Evolutionary conservation across 1,140 invertebrate genomes (phyloP).

Genomic region (Venustaconcha ellipsiformis): DNA sequence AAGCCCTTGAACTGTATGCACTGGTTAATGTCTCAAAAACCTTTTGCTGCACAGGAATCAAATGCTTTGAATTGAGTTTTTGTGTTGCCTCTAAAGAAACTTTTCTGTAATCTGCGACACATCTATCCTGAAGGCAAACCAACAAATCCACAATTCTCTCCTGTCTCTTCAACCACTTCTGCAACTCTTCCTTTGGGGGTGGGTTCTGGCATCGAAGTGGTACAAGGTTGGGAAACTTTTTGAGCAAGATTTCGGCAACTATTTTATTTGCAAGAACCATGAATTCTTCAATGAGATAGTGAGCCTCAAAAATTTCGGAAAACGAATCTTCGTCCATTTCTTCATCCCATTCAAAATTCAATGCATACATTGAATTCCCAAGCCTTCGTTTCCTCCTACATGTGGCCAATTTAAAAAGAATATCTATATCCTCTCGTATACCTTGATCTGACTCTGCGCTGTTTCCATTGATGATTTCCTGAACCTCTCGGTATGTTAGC

Average conservation of each 20-base stretch:
- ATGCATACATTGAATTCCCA: conserved; percentile 35
- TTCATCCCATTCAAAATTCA: conserved; percentile 38
- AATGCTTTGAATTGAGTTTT: conserved; percentile 3
- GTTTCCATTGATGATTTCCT: conserved; percentile 38
- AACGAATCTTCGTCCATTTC: conserved; percentile 27
- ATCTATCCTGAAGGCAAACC: conserved; percentile 29
- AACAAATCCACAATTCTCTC: conserved; percentile 28
- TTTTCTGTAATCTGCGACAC: conserved; percentile 8
- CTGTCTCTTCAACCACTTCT: conserved; percentile 35
- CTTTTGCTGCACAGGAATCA: conserved; percentile 16
- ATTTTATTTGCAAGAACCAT: conserved; percentile 47
- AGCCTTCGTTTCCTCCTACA: conserved; percentile 37
- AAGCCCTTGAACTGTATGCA: conserved; percentile 85
- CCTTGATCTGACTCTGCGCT: background rate
- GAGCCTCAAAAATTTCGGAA: conserved; percentile 48
- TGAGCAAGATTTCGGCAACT: conserved; percentile 36
- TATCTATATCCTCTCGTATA: conserved; percentile 28
- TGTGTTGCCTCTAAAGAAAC: background rate
- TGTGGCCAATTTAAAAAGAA: conserved; percentile 41
- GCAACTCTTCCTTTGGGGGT: conserved; percentile 34
- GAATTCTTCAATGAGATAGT: conserved; percentile 57
- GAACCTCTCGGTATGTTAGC: conserved; percentile 50
- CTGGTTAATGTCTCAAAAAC: conserved; percentile 29
- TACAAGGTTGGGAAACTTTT: conserved; percentile 25
- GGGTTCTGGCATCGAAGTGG: conserved; percentile 41